phyloP scores from a whole-genome alignment of 2,113 vertebrate genomes.

The Macrotis lagotis region DNA sequence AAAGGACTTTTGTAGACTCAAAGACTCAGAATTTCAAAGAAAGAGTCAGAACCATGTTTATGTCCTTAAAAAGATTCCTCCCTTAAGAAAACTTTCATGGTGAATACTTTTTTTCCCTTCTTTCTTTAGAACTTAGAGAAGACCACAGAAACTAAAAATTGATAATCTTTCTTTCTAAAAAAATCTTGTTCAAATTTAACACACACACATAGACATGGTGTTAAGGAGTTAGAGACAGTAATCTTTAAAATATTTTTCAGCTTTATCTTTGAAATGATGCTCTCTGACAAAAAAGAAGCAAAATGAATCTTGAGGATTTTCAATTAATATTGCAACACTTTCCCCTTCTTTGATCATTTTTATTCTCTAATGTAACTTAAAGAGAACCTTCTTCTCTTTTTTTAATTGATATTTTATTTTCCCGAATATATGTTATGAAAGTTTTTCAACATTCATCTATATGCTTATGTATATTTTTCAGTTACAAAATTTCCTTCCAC shows the following conservation, averaged over 20 bases:
- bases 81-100: neutral
- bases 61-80: neutral
- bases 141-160: neutral
- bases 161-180: neutral
- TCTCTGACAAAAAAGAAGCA: neutral
- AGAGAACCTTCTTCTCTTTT: no score
- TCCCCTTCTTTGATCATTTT: neutral
- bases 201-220: neutral
- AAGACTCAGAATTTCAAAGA: neutral
- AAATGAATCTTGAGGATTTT: neutral
- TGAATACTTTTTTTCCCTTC: neutral
- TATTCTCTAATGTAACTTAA: no score
- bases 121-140: neutral
- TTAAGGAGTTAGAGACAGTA: neutral
- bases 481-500: no score
- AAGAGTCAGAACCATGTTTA: neutral
- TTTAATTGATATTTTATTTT: no score
- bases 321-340: neutral
- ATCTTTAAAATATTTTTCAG: neutral
- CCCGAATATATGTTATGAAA: no score
- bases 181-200: neutral
- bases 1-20: neutral
- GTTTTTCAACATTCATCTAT: no score
- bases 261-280: neutral
- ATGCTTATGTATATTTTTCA: no score